phyloP scores from a whole-genome alignment of 2,888 invertebrate genomes.

The Ochropleura leucogaster region DNA sequence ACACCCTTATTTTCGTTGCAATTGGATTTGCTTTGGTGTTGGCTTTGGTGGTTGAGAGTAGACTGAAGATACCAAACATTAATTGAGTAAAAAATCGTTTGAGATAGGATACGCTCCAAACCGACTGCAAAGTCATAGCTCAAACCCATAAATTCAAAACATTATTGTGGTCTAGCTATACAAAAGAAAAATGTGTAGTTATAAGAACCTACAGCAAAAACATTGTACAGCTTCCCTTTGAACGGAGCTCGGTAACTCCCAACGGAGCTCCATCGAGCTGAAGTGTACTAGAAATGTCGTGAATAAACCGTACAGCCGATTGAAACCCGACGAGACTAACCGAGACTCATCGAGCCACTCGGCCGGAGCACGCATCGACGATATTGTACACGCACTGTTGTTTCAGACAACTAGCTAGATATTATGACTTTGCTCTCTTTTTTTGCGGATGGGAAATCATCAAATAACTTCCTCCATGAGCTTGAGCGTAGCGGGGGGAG shows the following conservation, averaged over 20 bases:
- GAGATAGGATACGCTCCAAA: background rate
- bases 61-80: background rate
- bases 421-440: constrained; percentile 1
- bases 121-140: background rate
- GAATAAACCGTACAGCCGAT: constrained; percentile 63
- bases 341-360: constrained; percentile 33
- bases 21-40: background rate
- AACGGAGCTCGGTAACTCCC: constrained; percentile 27
- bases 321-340: constrained; percentile 50
- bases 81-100: background rate
- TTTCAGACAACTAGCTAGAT: constrained; percentile 14
- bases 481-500: no score
- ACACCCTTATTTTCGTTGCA: background rate
- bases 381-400: constrained; percentile 31
- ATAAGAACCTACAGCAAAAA: background rate
- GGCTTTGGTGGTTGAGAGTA: background rate
- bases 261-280: constrained; percentile 42
- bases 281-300: constrained; percentile 66
- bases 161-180: background rate
- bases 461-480: no score
- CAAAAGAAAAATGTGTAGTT: constrained; percentile 2
- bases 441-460: no score
- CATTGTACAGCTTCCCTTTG: background rate
- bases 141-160: background rate
- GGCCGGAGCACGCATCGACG: constrained; percentile 23